Conservation (phyloP, 1,140 invertebrate genomes). For the Euglossa dilemma region DNA sequence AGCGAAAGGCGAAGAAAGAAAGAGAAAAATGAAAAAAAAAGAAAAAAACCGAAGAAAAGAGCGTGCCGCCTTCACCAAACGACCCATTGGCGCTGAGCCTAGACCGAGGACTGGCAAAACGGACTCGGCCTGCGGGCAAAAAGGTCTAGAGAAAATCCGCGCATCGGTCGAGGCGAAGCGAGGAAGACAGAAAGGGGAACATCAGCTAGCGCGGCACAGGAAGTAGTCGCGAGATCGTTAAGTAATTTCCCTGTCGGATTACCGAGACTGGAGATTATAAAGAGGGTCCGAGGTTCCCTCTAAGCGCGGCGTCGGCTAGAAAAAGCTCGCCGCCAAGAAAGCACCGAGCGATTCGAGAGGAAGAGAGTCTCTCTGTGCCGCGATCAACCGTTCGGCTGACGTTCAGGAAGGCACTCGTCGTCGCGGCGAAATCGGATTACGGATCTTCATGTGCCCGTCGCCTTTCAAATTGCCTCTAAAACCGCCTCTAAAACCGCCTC, state of each 20-base stretch:
- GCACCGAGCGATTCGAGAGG: slow-evolving; percentile 9
- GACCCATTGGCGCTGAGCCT: too few relatives aligned
- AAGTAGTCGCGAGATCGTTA: slow-evolving; percentile 48
- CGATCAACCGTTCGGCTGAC: background rate
- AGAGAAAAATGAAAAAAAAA: too few relatives aligned
- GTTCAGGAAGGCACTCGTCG: background rate
- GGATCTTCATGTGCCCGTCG: background rate
- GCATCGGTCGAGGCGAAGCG: background rate
- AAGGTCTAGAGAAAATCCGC: background rate
- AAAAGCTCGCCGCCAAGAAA: background rate
- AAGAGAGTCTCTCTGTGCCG: background rate
- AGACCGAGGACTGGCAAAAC: background rate
- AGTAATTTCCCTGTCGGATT: slow-evolving; percentile 62
- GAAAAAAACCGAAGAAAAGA: too few relatives aligned
- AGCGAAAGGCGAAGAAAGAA: too few relatives aligned
- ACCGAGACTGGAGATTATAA: slow-evolving; percentile 27
- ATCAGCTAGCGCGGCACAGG: background rate
- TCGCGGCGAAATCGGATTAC: slow-evolving; percentile 46
- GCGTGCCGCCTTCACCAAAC: too few relatives aligned
- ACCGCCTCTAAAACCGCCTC: background rate
- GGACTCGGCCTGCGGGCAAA: slow-evolving; percentile 8
- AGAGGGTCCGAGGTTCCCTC: slow-evolving; percentile 14
- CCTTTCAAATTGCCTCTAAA: too few relatives aligned
- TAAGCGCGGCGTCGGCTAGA: background rate
- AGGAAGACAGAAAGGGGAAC: background rate